A percentile compares a stretch with the other conserved stretches of the same genome.
Evolutionary conservation across 2,113 vertebrate species (phyloP).

Genomic region (Sapayoa aenigma): DNA sequence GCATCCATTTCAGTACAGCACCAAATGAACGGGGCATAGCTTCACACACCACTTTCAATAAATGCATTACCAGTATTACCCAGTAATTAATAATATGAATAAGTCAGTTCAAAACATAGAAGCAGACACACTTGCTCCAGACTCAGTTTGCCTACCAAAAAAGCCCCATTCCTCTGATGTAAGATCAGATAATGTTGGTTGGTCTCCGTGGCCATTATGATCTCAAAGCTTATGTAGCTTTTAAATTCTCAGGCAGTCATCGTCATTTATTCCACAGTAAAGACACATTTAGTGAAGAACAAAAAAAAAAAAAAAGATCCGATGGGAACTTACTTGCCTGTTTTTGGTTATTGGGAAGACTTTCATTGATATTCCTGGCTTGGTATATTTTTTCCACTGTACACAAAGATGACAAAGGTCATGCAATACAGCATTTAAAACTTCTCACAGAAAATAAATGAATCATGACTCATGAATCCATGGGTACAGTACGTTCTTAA

Average conservation of each 20-base stretch:
- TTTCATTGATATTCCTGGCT: slow-evolving; percentile 65
- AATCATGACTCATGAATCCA: slow-evolving; percentile 39
- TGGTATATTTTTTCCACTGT: slow-evolving; percentile 63
- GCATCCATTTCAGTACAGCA: not conserved
- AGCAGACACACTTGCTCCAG: not conserved
- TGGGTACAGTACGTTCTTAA: slow-evolving; percentile 51
- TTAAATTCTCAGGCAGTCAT: slow-evolving; percentile 45
- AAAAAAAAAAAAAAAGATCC: not conserved
- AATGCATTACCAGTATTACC: not conserved
- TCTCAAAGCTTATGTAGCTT: slow-evolving; percentile 30
- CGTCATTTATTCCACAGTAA: slow-evolving; percentile 54
- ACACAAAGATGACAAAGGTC: slow-evolving; percentile 62
- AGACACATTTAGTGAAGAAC: not conserved
- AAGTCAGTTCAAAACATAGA: not conserved
- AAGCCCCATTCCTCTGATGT: not conserved
- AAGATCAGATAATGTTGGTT: not conserved
- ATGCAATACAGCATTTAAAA: slow-evolving; percentile 50
- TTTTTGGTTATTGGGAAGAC: slow-evolving; percentile 57
- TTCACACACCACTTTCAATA: not conserved
- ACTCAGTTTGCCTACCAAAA: not conserved
- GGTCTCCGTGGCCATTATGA: not conserved
- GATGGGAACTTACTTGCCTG: slow-evolving; percentile 30
- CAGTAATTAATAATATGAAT: not conserved
- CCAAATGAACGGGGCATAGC: not conserved
- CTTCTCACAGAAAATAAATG: slow-evolving; percentile 56